These are phyloP conservation scores for Saxidomus purpurata DNA, from an alignment of 1,140 invertebrate species.

Conservation along the genomic window DNA sequence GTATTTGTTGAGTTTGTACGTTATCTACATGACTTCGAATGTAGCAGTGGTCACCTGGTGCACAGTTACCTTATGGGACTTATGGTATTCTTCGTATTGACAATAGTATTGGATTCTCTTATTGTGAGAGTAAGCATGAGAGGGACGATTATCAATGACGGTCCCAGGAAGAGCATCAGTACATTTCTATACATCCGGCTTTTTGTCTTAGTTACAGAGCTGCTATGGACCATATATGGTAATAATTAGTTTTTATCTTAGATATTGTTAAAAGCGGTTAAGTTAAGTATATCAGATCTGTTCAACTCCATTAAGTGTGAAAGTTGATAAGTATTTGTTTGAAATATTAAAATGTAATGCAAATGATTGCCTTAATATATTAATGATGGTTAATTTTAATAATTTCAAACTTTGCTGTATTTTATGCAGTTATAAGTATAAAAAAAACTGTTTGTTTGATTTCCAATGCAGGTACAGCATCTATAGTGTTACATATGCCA, in stretches of 20 bases:
- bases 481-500: constrained; percentile 42
- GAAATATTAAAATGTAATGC: too few relatives aligned
- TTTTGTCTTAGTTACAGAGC: not conserved
- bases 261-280: too few relatives aligned
- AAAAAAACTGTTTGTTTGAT: too few relatives aligned
- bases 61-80: constrained; percentile 49
- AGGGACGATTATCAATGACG: constrained; percentile 47
- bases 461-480: constrained; percentile 38
- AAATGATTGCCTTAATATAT: too few relatives aligned
- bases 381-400: too few relatives aligned
- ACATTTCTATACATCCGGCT: constrained; percentile 12
- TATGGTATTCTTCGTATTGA: constrained; percentile 23
- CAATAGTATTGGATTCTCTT: constrained; percentile 1
- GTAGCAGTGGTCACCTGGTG: constrained; percentile 28
- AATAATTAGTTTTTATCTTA: not conserved
- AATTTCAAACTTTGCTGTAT: too few relatives aligned
- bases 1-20: constrained; percentile 20
- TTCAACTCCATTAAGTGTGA: too few relatives aligned
- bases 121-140: constrained; percentile 56
- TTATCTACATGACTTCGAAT: constrained; percentile 42
- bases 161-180: constrained; percentile 8
- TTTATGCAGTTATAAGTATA: too few relatives aligned
- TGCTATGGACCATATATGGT: constrained; percentile 55
- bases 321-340: too few relatives aligned
- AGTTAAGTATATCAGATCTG: too few relatives aligned